Percentiles rank a stretch among this genome's conserved stretches.
These are phyloP conservation scores for Lepilemur ruficaudatus DNA, from an alignment of 2,797 vertebrate species.

Conservation along the genomic window DNA sequence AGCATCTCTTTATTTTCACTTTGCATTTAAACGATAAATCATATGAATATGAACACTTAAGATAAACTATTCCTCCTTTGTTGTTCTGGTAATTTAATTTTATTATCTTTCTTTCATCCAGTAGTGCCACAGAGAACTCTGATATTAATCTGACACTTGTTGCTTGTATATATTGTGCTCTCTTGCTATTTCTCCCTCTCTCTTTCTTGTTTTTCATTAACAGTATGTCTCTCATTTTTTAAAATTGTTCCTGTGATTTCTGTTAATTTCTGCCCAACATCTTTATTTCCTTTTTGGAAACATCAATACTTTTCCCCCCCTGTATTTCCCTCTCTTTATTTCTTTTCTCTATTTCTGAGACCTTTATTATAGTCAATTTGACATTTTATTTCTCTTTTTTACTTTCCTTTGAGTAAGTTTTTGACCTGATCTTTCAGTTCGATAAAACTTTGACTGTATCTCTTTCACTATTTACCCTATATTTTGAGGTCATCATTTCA, in stretches of 20 bases:
- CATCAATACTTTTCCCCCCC: background rate
- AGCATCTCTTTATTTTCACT: background rate
- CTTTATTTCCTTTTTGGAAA: background rate
- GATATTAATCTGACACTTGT: background rate
- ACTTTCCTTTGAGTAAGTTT: background rate
- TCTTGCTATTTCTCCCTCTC: background rate
- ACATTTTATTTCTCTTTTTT: background rate
- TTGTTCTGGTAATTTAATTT: background rate
- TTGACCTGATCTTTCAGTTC: background rate
- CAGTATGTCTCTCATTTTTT: background rate
- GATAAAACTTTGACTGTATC: background rate
- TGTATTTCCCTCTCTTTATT: background rate
- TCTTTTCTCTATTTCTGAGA: background rate
- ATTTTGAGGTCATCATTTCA: background rate
- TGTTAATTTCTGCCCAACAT: background rate
- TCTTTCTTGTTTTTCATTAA: background rate
- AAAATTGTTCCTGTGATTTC: background rate
- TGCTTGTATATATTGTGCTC: background rate
- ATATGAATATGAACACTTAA: background rate
- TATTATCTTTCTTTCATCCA: background rate
- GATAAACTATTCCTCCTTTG: background rate
- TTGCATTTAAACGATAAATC: background rate
- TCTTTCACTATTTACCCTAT: background rate
- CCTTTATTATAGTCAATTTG: background rate
- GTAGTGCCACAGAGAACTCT: background rate